Evolutionary conservation across 2,888 invertebrate species (phyloP).

Genomic region (Eurytoma adleriae): DNA sequence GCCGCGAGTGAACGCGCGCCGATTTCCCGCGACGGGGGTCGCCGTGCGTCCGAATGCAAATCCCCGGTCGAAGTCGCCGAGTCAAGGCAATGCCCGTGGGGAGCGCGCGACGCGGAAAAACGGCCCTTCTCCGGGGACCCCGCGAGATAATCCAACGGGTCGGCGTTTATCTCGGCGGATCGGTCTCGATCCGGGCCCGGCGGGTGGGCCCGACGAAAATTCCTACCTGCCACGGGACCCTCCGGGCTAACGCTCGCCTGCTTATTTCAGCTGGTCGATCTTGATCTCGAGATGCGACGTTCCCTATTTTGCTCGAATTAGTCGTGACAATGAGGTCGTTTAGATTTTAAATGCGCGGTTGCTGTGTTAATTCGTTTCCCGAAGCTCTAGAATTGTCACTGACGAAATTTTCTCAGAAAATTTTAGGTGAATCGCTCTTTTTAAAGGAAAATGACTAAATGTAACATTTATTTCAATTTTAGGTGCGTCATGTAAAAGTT

Average conservation of each 20-base stretch:
- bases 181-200: conserved; percentile 34
- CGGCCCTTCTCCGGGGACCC: not conserved
- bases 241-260: no score
- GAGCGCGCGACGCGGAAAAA: not conserved
- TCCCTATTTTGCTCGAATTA: no score
- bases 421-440: no score
- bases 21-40: not conserved
- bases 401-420: no score
- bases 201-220: conserved; percentile 41
- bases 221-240: conserved; percentile 38
- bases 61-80: not conserved
- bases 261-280: no score
- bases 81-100: not conserved
- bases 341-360: not conserved
- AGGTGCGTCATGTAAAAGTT: no score
- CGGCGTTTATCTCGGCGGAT: conserved; percentile 40
- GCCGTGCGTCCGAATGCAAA: not conserved
- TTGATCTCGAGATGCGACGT: no score
- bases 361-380: no score
- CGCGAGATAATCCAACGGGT: conserved; percentile 54
- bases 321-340: not conserved
- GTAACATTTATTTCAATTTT: no score
- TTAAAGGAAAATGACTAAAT: no score
- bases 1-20: not conserved
- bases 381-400: no score